Percentiles rank a stretch among this genome's conserved stretches.
phyloP scores from a whole-genome alignment of 2,888 invertebrate species.

The Mesochorus sp. region DNA sequence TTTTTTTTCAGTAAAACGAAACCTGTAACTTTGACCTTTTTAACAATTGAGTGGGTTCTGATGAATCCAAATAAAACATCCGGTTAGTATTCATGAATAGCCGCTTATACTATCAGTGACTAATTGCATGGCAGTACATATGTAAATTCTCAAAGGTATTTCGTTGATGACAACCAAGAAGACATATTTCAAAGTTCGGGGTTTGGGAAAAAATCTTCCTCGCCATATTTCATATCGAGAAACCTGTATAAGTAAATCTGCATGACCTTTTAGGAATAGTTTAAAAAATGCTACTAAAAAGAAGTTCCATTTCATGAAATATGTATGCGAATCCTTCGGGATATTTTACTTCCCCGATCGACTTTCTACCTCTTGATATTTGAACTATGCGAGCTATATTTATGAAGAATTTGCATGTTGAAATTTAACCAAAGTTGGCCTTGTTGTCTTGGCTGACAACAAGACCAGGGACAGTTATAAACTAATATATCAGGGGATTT shows the following conservation, averaged over 20 bases:
- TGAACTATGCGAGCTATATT: not conserved
- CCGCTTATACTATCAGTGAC: not conserved
- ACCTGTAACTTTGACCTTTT: slow-evolving; percentile 34
- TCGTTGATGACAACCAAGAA: not conserved
- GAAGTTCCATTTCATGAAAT: not conserved
- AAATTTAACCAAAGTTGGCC: not conserved
- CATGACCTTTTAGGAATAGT: slow-evolving; percentile 19
- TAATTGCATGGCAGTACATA: not conserved
- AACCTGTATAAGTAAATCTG: not conserved
- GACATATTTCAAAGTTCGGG: slow-evolving; percentile 21
- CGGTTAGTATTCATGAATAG: not conserved
- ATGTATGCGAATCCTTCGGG: not conserved
- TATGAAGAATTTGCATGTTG: not conserved
- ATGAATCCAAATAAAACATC: not conserved
- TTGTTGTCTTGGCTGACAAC: no score
- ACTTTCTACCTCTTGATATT: not conserved
- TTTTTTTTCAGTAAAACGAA: slow-evolving; percentile 12
- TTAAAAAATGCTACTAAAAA: not conserved
- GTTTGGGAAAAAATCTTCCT: not conserved
- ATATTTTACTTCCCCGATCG: not conserved
- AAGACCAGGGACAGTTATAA: not conserved
- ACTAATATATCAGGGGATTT: no score
- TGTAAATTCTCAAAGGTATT: slow-evolving; percentile 1
- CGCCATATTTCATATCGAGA: not conserved
- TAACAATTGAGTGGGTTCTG: not conserved